Percentiles rank a stretch among this genome's conserved stretches.
Evolutionary conservation across 2,888 invertebrate genomes (phyloP).

Genomic region (Ormyrus thymus): DNA sequence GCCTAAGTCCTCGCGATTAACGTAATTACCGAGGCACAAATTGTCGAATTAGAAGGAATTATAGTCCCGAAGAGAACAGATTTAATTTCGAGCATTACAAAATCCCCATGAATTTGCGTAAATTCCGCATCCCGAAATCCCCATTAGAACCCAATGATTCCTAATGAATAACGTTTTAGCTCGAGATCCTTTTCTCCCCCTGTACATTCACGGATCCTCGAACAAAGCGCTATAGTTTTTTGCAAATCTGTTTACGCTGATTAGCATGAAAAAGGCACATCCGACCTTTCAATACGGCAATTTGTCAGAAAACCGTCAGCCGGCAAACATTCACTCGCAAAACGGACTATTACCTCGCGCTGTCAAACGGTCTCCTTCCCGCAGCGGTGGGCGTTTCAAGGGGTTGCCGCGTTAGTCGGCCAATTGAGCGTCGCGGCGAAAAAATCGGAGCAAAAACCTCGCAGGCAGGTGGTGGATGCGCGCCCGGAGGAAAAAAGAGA

Average conservation of each 20-base stretch:
- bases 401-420: constrained; percentile 27
- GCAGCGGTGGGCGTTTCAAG: constrained; percentile 40
- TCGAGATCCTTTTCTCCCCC: no score
- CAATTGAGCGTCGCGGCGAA: constrained; percentile 37
- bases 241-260: constrained; percentile 42
- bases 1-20: constrained; percentile 44
- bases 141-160: no score
- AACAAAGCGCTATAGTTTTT: no score
- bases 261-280: constrained; percentile 37
- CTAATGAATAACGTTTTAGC: no score
- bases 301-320: constrained; percentile 31
- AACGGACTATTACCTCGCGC: not conserved
- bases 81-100: constrained; percentile 20
- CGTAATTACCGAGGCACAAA: constrained; percentile 38
- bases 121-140: no score
- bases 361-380: constrained; percentile 44
- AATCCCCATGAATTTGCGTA: not conserved
- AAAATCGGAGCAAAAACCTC: constrained; percentile 8
- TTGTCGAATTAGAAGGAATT: constrained; percentile 44
- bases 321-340: not conserved
- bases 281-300: constrained; percentile 21
- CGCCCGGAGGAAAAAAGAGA: not conserved
- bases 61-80: not conserved
- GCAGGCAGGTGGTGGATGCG: constrained; percentile 8
- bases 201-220: no score